phyloP scores from a whole-genome alignment of 2,888 invertebrate species.

The Stenichneumon culpator region DNA sequence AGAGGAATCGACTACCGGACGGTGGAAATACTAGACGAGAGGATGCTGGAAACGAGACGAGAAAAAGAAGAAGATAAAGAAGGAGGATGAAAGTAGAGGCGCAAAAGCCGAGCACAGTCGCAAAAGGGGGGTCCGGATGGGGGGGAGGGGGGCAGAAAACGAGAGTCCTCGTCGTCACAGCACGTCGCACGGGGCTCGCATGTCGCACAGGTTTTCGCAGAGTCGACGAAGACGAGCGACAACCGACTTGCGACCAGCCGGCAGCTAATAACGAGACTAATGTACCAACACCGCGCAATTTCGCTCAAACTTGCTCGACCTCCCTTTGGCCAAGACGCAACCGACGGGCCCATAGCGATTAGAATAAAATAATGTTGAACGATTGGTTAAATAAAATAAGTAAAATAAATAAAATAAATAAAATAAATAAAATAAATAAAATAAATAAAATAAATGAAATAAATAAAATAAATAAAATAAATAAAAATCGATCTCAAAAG shows the following conservation, averaged over 20 bases:
- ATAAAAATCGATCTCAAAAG: no score
- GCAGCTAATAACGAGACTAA: slow-evolving; percentile 69
- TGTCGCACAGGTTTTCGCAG: slow-evolving; percentile 67
- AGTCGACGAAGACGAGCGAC: slow-evolving; percentile 48
- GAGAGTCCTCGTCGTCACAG: slow-evolving; percentile 67
- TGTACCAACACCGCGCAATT: background rate
- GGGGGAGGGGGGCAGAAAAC: slow-evolving; percentile 57
- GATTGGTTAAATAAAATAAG: no score
- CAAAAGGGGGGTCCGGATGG: no score
- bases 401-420: no score
- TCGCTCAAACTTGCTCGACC: background rate
- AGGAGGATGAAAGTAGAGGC: slow-evolving; percentile 36
- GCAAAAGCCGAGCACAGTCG: slow-evolving; percentile 33
- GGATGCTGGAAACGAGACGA: slow-evolving; percentile 49
- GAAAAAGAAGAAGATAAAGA: slow-evolving; percentile 43
- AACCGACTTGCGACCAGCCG: slow-evolving; percentile 49
- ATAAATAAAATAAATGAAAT: no score
- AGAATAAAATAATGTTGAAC: background rate
- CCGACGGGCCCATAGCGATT: background rate
- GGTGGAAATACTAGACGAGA: slow-evolving; percentile 53
- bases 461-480: no score
- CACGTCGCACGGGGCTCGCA: slow-evolving; percentile 69
- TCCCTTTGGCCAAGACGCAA: background rate
- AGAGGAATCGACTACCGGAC: slow-evolving; percentile 21
- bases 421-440: no score